phyloP scores from a whole-genome alignment of 2,888 invertebrate genomes.

The Theretra japonica region DNA sequence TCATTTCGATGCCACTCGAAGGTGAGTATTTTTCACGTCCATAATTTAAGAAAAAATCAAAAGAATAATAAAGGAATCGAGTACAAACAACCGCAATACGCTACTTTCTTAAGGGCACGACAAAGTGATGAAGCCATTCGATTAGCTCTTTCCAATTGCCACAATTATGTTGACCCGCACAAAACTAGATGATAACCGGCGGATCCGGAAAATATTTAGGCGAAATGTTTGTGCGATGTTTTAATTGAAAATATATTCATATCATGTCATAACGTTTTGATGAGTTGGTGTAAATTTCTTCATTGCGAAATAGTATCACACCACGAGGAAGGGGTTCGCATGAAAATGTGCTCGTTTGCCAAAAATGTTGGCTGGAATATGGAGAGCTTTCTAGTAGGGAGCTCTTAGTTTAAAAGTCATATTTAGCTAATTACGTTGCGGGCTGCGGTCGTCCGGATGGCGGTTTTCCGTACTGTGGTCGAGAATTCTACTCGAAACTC shows the following conservation, averaged over 20 bases:
- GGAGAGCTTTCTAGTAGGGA: constrained; percentile 60
- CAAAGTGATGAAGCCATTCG: no score
- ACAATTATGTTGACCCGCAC: no score
- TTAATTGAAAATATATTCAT: constrained; percentile 54
- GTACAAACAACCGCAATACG: neutral
- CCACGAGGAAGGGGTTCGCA: constrained; percentile 53
- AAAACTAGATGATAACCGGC: no score
- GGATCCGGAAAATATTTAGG: neutral
- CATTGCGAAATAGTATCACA: constrained; percentile 57
- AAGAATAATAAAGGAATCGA: no score
- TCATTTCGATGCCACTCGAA: neutral
- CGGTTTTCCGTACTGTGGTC: constrained; percentile 54
- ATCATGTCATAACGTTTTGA: constrained; percentile 60
- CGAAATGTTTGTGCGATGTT: constrained; percentile 36
- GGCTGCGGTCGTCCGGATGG: constrained; percentile 58
- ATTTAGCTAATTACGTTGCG: constrained; percentile 78
- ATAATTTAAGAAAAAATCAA: neutral
- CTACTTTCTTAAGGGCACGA: no score
- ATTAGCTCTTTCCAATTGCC: no score
- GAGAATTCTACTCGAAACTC: constrained; percentile 57
- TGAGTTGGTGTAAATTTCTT: constrained; percentile 61
- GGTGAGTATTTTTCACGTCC: neutral
- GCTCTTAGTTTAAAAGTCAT: constrained; percentile 78
- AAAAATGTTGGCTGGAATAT: constrained; percentile 64
- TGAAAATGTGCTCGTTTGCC: constrained; percentile 62